These are phyloP conservation scores for Stratiomys singularior DNA, from an alignment of 2,888 invertebrate genomes.

Conservation along the genomic window DNA sequence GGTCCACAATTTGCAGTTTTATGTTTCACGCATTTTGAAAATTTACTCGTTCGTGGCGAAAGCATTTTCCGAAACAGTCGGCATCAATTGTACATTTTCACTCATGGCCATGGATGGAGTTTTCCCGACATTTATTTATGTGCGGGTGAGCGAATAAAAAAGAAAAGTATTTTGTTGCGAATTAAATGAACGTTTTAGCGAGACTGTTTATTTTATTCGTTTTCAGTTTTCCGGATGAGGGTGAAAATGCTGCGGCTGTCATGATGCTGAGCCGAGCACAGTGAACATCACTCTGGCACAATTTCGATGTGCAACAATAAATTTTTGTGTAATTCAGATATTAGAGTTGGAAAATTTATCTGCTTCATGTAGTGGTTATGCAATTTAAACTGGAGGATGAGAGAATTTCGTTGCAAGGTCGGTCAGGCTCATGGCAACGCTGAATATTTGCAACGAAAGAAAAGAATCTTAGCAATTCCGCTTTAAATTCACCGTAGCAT, in stretches of 20 bases:
- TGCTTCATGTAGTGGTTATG: neutral
- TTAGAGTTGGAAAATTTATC: neutral
- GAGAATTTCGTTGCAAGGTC: too few species aligned
- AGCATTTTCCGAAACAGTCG: neutral
- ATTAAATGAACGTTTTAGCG: conserved; percentile 37
- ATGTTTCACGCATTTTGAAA: conserved; percentile 45
- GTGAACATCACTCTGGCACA: neutral
- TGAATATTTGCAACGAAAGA: too few species aligned
- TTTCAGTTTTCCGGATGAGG: conserved; percentile 5
- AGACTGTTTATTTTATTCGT: conserved; percentile 17
- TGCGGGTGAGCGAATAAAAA: conserved; percentile 24
- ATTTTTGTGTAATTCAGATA: conserved; percentile 6
- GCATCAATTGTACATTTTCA: conserved; percentile 28
- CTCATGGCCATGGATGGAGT: conserved; percentile 2
- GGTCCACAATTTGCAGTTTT: conserved; percentile 40
- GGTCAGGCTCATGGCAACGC: too few species aligned
- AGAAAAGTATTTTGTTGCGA: conserved; percentile 34
- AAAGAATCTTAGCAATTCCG: too few species aligned
- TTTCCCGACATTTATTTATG: conserved; percentile 39
- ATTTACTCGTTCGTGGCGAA: conserved; percentile 27
- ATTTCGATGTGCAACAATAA: conserved; percentile 13
- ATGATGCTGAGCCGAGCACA: neutral
- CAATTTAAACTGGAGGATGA: neutral
- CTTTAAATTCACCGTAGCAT: too few species aligned
- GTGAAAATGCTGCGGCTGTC: neutral